Evolutionary conservation across 2,797 vertebrate species (phyloP), one percentile per base, ranked within the genome.

Genomic region (Etheostoma perlongum): DNA sequence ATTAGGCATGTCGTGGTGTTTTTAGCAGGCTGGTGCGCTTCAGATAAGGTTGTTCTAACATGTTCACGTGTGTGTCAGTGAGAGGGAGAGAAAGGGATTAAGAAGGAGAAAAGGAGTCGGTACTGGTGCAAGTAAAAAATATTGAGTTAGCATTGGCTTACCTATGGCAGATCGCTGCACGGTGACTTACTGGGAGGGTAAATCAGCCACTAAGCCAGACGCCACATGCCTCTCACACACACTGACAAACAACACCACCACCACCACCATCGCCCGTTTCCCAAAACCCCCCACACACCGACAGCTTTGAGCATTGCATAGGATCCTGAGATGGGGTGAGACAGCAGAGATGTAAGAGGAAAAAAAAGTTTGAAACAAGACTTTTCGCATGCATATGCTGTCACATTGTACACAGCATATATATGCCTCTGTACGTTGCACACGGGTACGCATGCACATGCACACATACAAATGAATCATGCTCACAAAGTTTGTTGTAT

Each of bases 91-190:
- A 73, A 21, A 48, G 48, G 82, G 78, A 85, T 80, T 79, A 53
- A 67, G 74, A 83, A 74, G 62, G 70, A 86, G 58, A 87, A 88
- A 85, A 52, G 69, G 55, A 80, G 76, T 78, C 53, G 33, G 57
- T 70, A 54, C 15, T n/a, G 18, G 58, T 65, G 81, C 62, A 78
- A 89, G 65, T 79, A 67, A 84, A 77, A 78, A 64, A 81, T 67
- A 85, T 70, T 75, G 79, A 88, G 85, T 89, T 84, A 85, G 82
- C 84, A 73, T 54, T 77, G 84, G 83, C 75, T 85, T 87, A 90
- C 85, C 78, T 76, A 64, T 86, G 78, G 74, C 74, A 90, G 77
- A 87, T 85, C 58, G 25, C 67, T 82, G 79, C 60, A 64, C 61
- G 51, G 18, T 81, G 81, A 86, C 78, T 86, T 81, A 89, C 78